Conservation (phyloP, 2,113 vertebrate species). For the Albula goreensis region DNA sequence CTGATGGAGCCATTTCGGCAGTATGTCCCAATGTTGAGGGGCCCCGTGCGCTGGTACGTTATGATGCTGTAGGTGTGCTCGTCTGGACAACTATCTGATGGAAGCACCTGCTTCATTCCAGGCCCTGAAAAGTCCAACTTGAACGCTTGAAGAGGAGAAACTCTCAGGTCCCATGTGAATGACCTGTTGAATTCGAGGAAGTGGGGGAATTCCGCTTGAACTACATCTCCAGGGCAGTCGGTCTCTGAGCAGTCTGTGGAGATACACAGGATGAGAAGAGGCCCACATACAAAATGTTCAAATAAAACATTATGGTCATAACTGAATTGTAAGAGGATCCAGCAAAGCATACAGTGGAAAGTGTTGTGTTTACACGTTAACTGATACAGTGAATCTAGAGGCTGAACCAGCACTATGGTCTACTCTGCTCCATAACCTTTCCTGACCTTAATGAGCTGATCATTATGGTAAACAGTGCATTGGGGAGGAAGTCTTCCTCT, state of each 20-base stretch:
- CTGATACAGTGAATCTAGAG: neutral
- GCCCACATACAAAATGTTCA: neutral
- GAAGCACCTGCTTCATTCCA: slow-evolving; percentile 76
- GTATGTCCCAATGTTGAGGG: slow-evolving; percentile 76
- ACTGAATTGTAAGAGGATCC: neutral
- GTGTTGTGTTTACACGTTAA: neutral
- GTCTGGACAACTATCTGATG: slow-evolving; percentile 67
- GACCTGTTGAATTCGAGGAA: slow-evolving; percentile 80
- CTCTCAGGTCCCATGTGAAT: slow-evolving; percentile 80
- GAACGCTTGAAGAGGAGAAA: slow-evolving; percentile 58
- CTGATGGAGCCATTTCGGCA: slow-evolving; percentile 81
- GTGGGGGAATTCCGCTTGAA: slow-evolving; percentile 61
- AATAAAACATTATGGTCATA: neutral
- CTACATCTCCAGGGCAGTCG: slow-evolving; percentile 66
- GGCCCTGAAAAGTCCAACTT: slow-evolving; percentile 76
- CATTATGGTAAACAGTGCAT: neutral
- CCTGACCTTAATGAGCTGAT: neutral
- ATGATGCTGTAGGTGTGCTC: slow-evolving; percentile 70
- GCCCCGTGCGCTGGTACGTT: slow-evolving; percentile 52
- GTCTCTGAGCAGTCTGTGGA: slow-evolving; percentile 76
- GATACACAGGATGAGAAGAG: neutral
- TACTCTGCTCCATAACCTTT: neutral
- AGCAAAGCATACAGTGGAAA: neutral
- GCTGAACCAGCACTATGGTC: neutral
- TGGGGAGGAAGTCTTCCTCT: neutral